Conservation (phyloP, 1,140 invertebrate genomes). For the Araneus ventricosus region DNA sequence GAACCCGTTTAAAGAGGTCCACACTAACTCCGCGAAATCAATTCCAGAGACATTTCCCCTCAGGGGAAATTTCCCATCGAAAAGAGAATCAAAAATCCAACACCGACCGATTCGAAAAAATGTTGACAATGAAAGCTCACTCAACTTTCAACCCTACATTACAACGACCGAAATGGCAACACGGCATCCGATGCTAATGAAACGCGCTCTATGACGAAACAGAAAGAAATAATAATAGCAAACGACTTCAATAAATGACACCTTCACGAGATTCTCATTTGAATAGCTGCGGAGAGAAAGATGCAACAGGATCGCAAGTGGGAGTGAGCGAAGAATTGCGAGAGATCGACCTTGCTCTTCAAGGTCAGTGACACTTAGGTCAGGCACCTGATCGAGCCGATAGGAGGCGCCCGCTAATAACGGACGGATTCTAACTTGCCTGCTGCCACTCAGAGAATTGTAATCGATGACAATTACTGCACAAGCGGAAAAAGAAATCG, state of each 20-base stretch:
- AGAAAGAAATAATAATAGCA: not conserved
- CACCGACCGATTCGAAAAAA: not conserved
- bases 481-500: constrained; percentile 6
- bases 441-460: constrained; percentile 1
- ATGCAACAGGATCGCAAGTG: not conserved
- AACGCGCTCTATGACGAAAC: not conserved
- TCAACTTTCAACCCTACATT: not conserved
- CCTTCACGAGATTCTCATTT: constrained; percentile 12
- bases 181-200: constrained; percentile 14
- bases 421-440: not conserved
- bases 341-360: constrained; percentile 45
- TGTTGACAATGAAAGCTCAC: constrained; percentile 37
- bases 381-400: constrained; percentile 43
- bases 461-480: constrained; percentile 49
- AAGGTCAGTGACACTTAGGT: constrained; percentile 58
- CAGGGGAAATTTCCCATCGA: not conserved
- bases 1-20: not conserved
- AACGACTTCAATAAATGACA: constrained; percentile 12
- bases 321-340: not conserved
- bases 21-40: constrained; percentile 1
- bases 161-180: constrained; percentile 4
- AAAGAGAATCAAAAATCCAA: not conserved
- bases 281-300: not conserved
- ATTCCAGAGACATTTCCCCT: not conserved
- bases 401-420: constrained; percentile 54